A percentile compares a stretch with the other conserved stretches of the same genome.
Evolutionary conservation across 2,888 invertebrate genomes (phyloP).

Genomic region (Chrysomela aeneicollis): DNA sequence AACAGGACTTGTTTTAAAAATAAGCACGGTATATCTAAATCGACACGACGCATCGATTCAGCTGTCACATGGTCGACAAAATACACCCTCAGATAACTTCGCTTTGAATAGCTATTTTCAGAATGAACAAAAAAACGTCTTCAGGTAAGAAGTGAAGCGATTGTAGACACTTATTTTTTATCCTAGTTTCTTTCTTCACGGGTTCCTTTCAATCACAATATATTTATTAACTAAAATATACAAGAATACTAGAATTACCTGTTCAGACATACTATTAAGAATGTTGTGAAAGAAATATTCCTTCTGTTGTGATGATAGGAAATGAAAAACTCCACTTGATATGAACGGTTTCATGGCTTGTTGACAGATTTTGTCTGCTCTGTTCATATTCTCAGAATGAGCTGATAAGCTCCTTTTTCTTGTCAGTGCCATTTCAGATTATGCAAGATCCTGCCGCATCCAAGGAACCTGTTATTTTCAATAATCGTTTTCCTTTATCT

Average conservation of each 20-base stretch:
- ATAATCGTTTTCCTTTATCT: constrained; percentile 20
- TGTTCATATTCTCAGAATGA: constrained; percentile 6
- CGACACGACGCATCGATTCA: constrained; percentile 33
- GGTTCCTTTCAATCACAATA: too few relatives aligned
- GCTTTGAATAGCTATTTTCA: constrained; percentile 20
- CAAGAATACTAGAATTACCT: too few relatives aligned
- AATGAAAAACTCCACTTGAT: too few relatives aligned
- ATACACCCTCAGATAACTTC: constrained; percentile 28
- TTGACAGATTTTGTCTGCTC: too few relatives aligned
- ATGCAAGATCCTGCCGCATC: constrained; percentile 3
- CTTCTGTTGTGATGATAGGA: too few relatives aligned
- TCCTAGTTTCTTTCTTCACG: too few relatives aligned
- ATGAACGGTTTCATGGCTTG: too few relatives aligned
- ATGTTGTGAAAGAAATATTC: too few relatives aligned
- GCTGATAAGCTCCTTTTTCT: constrained; percentile 7
- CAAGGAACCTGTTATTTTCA: constrained; percentile 20
- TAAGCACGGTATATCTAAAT: constrained; percentile 28
- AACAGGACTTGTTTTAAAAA: neutral
- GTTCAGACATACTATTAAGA: too few relatives aligned
- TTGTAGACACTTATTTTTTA: too few relatives aligned
- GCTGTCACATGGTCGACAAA: constrained; percentile 25
- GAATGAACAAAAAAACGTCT: neutral
- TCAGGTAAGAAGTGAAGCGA: too few relatives aligned
- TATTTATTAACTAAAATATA: too few relatives aligned
- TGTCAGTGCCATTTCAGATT: constrained; percentile 9